Conservation (phyloP, 2,888 invertebrate genomes). For the Stictocephala bisonia region DNA sequence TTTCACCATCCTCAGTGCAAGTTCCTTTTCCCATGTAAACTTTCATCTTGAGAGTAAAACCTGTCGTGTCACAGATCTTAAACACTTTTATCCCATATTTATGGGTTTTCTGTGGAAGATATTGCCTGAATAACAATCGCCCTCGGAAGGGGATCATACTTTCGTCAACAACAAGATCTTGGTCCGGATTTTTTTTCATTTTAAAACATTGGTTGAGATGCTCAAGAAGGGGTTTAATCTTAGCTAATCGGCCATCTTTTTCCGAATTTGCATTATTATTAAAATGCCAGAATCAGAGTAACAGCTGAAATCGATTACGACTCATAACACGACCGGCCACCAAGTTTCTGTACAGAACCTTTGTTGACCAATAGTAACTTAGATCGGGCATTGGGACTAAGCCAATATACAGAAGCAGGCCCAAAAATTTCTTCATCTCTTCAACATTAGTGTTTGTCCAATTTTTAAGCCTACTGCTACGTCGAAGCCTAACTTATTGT, state of each 20-base stretch:
- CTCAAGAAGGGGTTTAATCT: no score
- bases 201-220: no score
- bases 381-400: conserved; percentile 59
- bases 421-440: no score
- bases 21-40: conserved; percentile 61
- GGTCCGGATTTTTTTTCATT: no score
- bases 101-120: conserved; percentile 59
- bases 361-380: conserved; percentile 59
- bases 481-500: no score
- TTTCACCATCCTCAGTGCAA: no score
- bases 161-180: no score
- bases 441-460: conserved; percentile 56
- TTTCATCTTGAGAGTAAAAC: conserved; percentile 60
- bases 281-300: no score
- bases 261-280: not conserved
- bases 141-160: conserved; percentile 60
- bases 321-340: no score
- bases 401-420: conserved; percentile 60
- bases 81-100: no score
- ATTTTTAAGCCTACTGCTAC: not conserved
- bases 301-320: conserved; percentile 19
- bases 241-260: conserved; percentile 2
- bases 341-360: conserved; percentile 42
- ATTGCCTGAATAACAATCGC: conserved; percentile 58
- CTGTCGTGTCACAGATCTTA: no score